Evolutionary conservation across 2,797 vertebrate species (phyloP).

Genomic region (Anguilla marmorata): DNA sequence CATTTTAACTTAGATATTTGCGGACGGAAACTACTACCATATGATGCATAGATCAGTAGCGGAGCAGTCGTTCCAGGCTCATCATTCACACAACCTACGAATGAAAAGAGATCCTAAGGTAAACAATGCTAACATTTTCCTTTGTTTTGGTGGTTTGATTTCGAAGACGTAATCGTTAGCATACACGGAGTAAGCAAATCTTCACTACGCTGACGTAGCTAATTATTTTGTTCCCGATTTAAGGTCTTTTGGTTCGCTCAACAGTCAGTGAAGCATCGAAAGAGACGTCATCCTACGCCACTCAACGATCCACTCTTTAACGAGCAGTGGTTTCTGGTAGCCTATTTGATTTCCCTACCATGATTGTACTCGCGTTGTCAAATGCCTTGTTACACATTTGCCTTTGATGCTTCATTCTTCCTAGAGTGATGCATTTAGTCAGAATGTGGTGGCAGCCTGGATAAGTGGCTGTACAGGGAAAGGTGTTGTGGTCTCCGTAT

Average conservation of each 20-base stretch:
- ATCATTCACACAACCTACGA: constrained; percentile 64
- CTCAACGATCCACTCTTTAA: constrained; percentile 72
- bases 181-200: neutral
- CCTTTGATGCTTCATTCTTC: neutral
- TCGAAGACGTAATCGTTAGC: neutral
- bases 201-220: neutral
- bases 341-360: neutral
- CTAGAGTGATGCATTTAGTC: constrained; percentile 51
- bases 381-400: neutral
- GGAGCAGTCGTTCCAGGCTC: constrained; percentile 59
- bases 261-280: constrained; percentile 59
- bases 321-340: constrained; percentile 78
- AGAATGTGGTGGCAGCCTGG: constrained; percentile 72
- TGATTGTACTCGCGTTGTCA: neutral
- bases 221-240: neutral
- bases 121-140: constrained; percentile 21
- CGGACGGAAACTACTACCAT: constrained; percentile 67
- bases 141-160: neutral
- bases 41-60: constrained; percentile 63
- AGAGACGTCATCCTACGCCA: constrained; percentile 48
- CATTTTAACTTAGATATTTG: constrained; percentile 61
- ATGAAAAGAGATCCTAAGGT: constrained; percentile 71
- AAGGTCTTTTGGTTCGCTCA: constrained; percentile 77
- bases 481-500: constrained; percentile 70
- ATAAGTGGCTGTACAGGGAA: constrained; percentile 67